phyloP scores from a whole-genome alignment of 2,113 vertebrate genomes.

The Reinhardtius hippoglossoides region DNA sequence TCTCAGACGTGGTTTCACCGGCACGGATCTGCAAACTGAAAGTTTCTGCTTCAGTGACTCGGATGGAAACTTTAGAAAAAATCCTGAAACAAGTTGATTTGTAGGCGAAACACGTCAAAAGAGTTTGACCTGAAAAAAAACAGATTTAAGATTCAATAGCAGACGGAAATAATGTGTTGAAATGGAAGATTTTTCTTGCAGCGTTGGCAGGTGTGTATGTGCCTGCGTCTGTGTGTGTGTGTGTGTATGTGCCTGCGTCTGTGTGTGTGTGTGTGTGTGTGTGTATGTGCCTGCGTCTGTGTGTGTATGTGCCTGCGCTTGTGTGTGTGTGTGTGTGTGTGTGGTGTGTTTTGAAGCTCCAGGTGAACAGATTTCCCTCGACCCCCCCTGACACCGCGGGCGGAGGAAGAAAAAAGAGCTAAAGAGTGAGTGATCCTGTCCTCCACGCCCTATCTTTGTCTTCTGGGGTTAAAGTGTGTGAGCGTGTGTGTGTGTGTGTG shows the following conservation, averaged over 20 bases:
- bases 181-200: background rate
- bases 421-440: conserved; percentile 72
- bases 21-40: no score
- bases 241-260: background rate
- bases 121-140: no score
- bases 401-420: conserved; percentile 34
- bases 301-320: background rate
- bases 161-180: background rate
- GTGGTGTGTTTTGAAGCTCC: conserved; percentile 45
- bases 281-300: no score
- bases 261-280: conserved; percentile 23
- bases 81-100: no score
- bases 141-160: no score
- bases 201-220: conserved; percentile 1
- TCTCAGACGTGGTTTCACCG: no score
- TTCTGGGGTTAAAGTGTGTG: conserved; percentile 24
- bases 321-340: conserved; percentile 23
- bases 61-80: no score
- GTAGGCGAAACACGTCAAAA: no score
- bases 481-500: background rate
- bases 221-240: background rate
- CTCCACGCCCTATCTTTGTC: conserved; percentile 51
- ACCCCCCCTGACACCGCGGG: conserved; percentile 55
- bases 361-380: conserved; percentile 72
- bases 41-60: no score